Base-by-base conservation (phyloP, 92 coral and sea anemone species). In the Porites rus region DNA sequence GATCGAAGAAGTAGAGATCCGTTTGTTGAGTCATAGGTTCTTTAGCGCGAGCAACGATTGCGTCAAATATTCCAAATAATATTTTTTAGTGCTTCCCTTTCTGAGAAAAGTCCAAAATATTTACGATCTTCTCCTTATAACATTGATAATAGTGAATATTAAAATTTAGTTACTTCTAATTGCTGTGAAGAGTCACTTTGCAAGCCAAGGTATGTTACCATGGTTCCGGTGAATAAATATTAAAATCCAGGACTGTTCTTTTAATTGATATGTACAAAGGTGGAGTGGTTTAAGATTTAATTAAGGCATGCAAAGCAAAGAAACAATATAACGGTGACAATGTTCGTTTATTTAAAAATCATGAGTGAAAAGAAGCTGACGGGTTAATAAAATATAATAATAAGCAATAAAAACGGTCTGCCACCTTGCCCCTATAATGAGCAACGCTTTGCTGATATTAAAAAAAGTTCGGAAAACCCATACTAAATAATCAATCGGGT, bases 1-100 rank as follows among this genome's bases (percentile, higher is more conserved):
- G 93, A 68, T 93, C 99, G 92, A 92, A 97, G 92, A 97, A 97
- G 79, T 88, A 97, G 74, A 93, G 75, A 20, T 78, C 89, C 77
- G 84, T 87, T 83, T 83, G 87, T 31, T 83, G 80, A 83, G 22
- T 72, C 87, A 83, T 83, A 10, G 38, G 79, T 83, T 73, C 80
- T 73, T 38, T 10, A 59, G 80, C 80, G 74, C 87, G 87, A 18
- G 87, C 80, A 74, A n/a, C 78, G 18, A 43, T 51, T 10, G 21
- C 64, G 80, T 54, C 21, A 76, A 56, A 76, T 24, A 6, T 46
- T 82, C 87, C 31, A 80, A 24, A 11, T 8, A 53, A 14, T 69
- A 6, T 24, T 62, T 11, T 16, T 18, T 6, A 51, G 63, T 74
- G 20, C 12, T 19, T 24, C 51, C 10, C n/a, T 54, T 24, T 14